phyloP scores from a whole-genome alignment of 2,113 vertebrate genomes.

The Tretioscincus oriximinensis region DNA sequence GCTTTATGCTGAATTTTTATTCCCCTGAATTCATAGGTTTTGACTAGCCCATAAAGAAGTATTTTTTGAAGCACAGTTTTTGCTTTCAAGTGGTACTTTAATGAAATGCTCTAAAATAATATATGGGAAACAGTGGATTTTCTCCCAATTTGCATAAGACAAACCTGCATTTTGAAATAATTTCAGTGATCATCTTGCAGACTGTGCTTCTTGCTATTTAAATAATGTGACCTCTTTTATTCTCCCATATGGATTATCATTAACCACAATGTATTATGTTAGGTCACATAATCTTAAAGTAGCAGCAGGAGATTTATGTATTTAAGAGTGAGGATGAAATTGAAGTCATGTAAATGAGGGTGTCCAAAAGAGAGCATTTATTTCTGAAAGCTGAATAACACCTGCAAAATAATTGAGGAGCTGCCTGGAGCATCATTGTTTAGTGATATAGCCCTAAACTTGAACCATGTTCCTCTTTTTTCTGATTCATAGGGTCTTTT shows the following conservation, averaged over 20 bases:
- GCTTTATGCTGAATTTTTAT: neutral
- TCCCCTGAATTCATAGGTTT: neutral
- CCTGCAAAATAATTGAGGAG: neutral
- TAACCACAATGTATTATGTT: neutral
- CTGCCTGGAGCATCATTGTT: neutral
- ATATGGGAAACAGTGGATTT: neutral
- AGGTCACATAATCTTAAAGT: neutral
- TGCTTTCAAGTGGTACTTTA: neutral
- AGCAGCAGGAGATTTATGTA: neutral
- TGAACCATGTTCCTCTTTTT: fast-evolving
- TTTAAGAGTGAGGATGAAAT: constrained; percentile 15
- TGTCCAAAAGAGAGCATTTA: neutral
- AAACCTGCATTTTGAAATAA: constrained; percentile 11
- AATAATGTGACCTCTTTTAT: constrained; percentile 22
- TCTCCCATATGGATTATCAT: neutral
- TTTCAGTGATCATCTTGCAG: neutral
- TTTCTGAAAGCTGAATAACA: constrained; percentile 20
- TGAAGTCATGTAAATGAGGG: neutral
- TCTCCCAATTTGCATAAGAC: neutral
- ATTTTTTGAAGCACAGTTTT: neutral
- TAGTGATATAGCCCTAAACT: neutral
- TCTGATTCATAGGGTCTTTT: neutral
- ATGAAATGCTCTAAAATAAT: constrained; percentile 6
- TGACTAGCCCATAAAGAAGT: neutral
- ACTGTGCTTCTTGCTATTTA: neutral